A percentile compares a stretch with the other conserved stretches of the same genome.
These are phyloP conservation scores for Aspidoscelis tigris DNA, from an alignment of 2,113 vertebrate species.

Conservation along the genomic window DNA sequence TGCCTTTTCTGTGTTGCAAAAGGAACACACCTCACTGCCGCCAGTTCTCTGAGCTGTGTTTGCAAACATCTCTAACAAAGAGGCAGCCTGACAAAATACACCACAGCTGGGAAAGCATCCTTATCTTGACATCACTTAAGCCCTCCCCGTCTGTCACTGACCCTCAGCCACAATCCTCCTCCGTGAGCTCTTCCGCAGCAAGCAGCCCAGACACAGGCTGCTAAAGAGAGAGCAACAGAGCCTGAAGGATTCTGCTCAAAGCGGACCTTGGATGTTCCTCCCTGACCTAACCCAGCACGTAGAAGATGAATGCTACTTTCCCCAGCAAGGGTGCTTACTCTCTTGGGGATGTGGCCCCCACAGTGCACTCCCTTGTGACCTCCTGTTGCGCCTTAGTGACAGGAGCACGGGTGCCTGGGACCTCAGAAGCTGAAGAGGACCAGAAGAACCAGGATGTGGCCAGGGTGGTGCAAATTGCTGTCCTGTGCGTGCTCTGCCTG, in stretches of 20 bases:
- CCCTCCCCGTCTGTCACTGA: slow-evolving; percentile 48
- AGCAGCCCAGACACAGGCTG: not conserved
- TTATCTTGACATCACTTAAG: slow-evolving; percentile 54
- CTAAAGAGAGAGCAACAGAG: not conserved
- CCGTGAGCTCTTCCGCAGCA: slow-evolving; percentile 4
- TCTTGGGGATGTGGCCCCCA: not conserved
- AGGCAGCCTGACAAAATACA: not conserved
- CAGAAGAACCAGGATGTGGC: slow-evolving; percentile 82
- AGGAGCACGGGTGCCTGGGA: slow-evolving; percentile 58
- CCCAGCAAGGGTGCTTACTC: slow-evolving; percentile 14
- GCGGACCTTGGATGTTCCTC: not conserved
- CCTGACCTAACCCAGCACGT: not conserved
- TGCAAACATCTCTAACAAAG: not conserved
- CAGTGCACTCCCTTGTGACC: slow-evolving; percentile 39
- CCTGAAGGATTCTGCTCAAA: slow-evolving; percentile 1
- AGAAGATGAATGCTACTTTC: slow-evolving; percentile 36
- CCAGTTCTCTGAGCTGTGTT: not conserved
- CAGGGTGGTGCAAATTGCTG: slow-evolving; percentile 82
- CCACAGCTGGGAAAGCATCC: not conserved
- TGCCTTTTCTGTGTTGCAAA: too few relatives aligned
- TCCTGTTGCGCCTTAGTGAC: slow-evolving; percentile 39
- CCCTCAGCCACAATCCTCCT: not conserved
- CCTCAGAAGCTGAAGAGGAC: slow-evolving; percentile 73
- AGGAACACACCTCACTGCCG: not conserved
- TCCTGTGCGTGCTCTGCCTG: slow-evolving; percentile 91